Percentiles rank a stretch among this genome's conserved stretches.
Evolutionary conservation across 2,797 vertebrate species (phyloP).

Genomic region (Spheniscus humboldti): DNA sequence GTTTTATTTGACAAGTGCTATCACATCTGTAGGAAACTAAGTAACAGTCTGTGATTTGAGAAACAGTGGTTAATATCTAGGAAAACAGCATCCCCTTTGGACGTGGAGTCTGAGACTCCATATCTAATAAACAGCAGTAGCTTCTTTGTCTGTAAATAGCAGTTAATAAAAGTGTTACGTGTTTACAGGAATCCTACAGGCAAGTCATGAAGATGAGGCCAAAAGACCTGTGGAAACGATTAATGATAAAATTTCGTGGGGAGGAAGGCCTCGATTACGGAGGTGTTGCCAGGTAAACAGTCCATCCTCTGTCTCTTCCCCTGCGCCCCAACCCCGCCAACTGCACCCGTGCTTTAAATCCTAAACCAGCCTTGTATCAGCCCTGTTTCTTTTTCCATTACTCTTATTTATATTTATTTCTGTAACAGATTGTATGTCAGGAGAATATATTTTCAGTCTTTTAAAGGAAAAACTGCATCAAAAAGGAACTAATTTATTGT

Average conservation of each 20-base stretch:
- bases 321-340: background rate
- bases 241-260: constrained; percentile 98
- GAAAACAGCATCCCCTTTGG: background rate
- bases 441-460: background rate
- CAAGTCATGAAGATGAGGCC: constrained; percentile 99
- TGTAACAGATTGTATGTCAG: background rate
- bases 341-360: background rate
- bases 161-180: background rate
- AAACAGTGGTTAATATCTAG: background rate
- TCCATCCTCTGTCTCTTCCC: background rate
- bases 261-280: constrained; percentile 97
- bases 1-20: background rate
- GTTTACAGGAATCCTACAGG: constrained; percentile 90
- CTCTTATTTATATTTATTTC: background rate
- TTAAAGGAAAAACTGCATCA: background rate
- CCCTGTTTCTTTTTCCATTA: background rate
- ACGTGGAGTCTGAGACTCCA: background rate
- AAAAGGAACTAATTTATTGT: background rate
- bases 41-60: background rate
- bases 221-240: constrained; percentile 96
- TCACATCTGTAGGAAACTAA: background rate
- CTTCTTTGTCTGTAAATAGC: background rate
- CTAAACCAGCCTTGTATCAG: background rate
- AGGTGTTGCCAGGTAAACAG: constrained; percentile 90
- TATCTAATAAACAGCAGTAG: background rate